Evolutionary conservation across 2,797 vertebrate species (phyloP).

Genomic region (Percopsis omiscomaycus): DNA sequence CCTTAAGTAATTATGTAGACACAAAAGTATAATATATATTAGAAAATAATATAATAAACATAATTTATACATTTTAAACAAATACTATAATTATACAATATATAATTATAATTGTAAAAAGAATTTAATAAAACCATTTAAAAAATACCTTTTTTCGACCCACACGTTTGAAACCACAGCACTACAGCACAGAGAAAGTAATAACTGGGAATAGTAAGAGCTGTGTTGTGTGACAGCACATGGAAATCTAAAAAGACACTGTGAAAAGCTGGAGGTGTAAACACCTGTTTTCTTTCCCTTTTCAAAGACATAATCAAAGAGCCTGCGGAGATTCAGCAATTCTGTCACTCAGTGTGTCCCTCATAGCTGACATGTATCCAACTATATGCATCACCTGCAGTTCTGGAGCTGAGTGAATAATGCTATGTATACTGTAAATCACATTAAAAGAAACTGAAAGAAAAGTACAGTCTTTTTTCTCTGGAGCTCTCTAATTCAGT

Average conservation of each 20-base stretch:
- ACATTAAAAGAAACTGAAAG: slow-evolving; percentile 30
- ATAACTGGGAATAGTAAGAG: slow-evolving; percentile 21
- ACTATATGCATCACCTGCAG: slow-evolving; percentile 46
- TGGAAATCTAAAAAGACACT: slow-evolving; percentile 39
- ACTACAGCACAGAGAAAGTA: slow-evolving; percentile 1
- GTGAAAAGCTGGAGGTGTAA: slow-evolving; percentile 45
- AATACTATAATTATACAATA: background rate
- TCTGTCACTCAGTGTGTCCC: slow-evolving; percentile 41
- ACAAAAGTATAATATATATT: no score
- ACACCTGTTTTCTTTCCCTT: slow-evolving; percentile 45
- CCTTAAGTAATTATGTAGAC: background rate
- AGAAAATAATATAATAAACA: no score
- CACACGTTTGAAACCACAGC: no score
- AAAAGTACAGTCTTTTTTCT: slow-evolving; percentile 36
- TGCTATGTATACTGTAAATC: slow-evolving; percentile 24
- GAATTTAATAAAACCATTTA: background rate
- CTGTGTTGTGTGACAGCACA: slow-evolving; percentile 44
- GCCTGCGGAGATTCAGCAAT: slow-evolving; percentile 34
- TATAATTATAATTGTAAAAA: background rate
- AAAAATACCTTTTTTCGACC: no score
- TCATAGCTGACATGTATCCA: slow-evolving; percentile 34
- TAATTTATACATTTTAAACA: background rate
- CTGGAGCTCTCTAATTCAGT: slow-evolving; percentile 48
- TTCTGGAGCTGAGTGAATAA: slow-evolving; percentile 35
- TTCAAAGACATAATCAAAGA: slow-evolving; percentile 53